These are phyloP conservation scores for Lasioglossum morio DNA, from an alignment of 2,888 invertebrate species.

Conservation along the genomic window DNA sequence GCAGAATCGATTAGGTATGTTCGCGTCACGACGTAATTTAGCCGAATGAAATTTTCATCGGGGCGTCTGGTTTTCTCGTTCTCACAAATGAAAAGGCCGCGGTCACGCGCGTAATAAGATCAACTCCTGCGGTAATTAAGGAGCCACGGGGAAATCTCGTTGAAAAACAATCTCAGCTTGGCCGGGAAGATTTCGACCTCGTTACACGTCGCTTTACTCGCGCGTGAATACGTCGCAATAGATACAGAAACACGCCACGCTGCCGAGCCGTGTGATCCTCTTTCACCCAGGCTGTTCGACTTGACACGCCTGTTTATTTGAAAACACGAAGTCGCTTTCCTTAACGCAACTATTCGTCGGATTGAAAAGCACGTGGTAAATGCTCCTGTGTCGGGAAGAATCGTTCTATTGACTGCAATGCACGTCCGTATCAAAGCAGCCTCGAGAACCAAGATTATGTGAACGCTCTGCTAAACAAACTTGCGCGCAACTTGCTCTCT, in stretches of 20 bases:
- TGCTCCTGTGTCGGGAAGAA: conserved; percentile 20
- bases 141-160: conserved; percentile 20
- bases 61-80: not conserved
- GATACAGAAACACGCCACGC: not conserved
- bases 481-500: no score
- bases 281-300: conserved; percentile 13
- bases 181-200: conserved; percentile 22
- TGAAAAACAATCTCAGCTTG: conserved; percentile 36
- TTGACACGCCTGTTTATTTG: conserved; percentile 20
- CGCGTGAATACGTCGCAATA: conserved; percentile 24
- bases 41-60: conserved; percentile 7
- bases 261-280: conserved; percentile 1
- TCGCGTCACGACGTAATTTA: conserved; percentile 14
- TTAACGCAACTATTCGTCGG: not conserved
- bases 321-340: not conserved
- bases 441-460: not conserved
- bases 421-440: not conserved
- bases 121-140: conserved; percentile 40
- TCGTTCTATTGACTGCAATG: not conserved
- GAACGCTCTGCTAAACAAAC: not conserved
- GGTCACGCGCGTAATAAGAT: conserved; percentile 6
- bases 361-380: not conserved
- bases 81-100: conserved; percentile 6
- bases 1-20: not conserved
- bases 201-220: conserved; percentile 11